Percentiles rank a stretch among this genome's conserved stretches.
phyloP scores from a whole-genome alignment of 1,140 invertebrate species.

The Bombyx mandarina region DNA sequence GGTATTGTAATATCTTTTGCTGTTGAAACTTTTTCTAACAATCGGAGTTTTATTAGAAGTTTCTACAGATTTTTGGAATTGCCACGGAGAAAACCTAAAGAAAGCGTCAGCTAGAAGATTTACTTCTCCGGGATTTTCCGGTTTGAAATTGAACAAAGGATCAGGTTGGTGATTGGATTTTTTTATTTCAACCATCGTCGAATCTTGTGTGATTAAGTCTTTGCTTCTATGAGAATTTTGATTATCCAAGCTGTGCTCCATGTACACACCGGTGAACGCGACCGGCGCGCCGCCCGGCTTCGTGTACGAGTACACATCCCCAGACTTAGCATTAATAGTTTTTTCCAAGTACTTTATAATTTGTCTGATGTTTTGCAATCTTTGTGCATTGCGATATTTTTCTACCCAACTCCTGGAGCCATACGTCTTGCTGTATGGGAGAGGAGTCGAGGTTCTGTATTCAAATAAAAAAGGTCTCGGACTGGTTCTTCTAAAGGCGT shows the following conservation, averaged over 20 bases:
- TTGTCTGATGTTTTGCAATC: slow-evolving; percentile 57
- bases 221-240: slow-evolving; percentile 13
- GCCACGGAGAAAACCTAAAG: slow-evolving; percentile 45
- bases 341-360: slow-evolving; percentile 60
- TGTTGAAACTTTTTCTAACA: not conserved
- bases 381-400: slow-evolving; percentile 56
- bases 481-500: slow-evolving; percentile 41
- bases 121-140: slow-evolving; percentile 57
- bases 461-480: slow-evolving; percentile 55
- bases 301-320: slow-evolving; percentile 27
- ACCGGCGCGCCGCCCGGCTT: slow-evolving; percentile 33
- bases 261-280: slow-evolving; percentile 52
- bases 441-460: slow-evolving; percentile 47
- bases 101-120: slow-evolving; percentile 61
- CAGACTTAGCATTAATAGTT: slow-evolving; percentile 54
- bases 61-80: slow-evolving; percentile 12
- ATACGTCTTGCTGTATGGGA: slow-evolving; percentile 50
- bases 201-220: slow-evolving; percentile 15
- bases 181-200: slow-evolving; percentile 21
- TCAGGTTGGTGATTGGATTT: slow-evolving; percentile 40
- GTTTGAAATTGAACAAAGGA: slow-evolving; percentile 57
- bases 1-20: slow-evolving; percentile 4
- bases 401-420: slow-evolving; percentile 48
- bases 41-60: not conserved
- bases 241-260: slow-evolving; percentile 26